These are phyloP conservation scores for Neogobius melanostomus DNA, from an alignment of 2,113 vertebrate species.

Conservation along the genomic window DNA sequence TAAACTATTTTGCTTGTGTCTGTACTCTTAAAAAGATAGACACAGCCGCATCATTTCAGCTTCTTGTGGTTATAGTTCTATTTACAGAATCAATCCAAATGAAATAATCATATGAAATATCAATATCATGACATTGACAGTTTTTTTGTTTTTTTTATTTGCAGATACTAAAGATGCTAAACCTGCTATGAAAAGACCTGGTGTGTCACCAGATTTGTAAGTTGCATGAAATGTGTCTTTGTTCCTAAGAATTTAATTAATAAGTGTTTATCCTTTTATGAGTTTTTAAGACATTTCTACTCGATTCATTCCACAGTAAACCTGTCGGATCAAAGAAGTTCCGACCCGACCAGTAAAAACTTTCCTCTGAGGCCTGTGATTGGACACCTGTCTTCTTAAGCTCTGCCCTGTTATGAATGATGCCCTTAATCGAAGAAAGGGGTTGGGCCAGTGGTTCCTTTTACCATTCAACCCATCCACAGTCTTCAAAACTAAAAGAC, in stretches of 20 bases:
- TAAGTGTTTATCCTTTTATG: not conserved
- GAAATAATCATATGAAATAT: too few relatives aligned
- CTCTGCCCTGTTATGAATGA: not conserved
- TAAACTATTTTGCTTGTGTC: too few relatives aligned
- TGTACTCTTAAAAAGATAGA: too few relatives aligned
- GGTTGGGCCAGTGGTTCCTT: not conserved
- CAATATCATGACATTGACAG: not conserved
- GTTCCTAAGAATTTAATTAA: not conserved
- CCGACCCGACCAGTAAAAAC: conserved; percentile 80
- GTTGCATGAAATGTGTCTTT: conserved; percentile 24
- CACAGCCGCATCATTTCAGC: too few relatives aligned
- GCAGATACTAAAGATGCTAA: conserved; percentile 86
- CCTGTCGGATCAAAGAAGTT: conserved; percentile 83
- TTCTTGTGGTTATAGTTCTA: too few relatives aligned
- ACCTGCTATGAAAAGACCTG: conserved; percentile 79
- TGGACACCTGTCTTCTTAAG: conserved; percentile 21
- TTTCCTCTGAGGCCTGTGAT: conserved; percentile 15
- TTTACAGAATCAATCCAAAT: too few relatives aligned
- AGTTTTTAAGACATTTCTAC: not conserved
- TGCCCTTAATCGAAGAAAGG: not conserved
- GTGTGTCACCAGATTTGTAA: conserved; percentile 81
- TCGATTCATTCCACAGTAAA: conserved; percentile 68
- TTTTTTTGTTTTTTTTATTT: not conserved
- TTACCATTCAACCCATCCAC: not conserved
- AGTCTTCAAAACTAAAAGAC: conserved; percentile 17